phyloP scores from a whole-genome alignment of 2,888 invertebrate genomes.

The Drosophila formosana region DNA sequence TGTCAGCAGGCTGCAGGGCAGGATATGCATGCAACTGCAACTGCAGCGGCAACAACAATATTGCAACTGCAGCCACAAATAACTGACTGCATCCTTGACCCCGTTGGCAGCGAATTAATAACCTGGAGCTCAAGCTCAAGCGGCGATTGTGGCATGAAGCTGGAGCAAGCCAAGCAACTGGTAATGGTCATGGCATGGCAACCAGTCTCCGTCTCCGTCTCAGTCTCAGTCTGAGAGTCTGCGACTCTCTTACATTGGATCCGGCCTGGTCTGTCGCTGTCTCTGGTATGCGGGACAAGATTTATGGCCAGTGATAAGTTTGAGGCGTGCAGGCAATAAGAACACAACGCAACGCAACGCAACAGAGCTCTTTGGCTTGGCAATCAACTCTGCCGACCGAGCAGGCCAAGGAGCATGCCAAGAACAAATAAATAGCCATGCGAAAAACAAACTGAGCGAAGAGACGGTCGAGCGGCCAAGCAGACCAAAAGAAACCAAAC shows the following conservation, averaged over 20 bases:
- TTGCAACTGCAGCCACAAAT: conserved; percentile 8
- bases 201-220: conserved; percentile 57
- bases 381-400: conserved; percentile 12
- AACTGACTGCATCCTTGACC: conserved; percentile 74
- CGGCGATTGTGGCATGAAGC: conserved; percentile 26
- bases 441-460: conserved; percentile 51
- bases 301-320: conserved; percentile 82
- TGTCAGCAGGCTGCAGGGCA: conserved; percentile 2
- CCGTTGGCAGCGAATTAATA: conserved; percentile 61
- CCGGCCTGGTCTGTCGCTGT: conserved; percentile 54
- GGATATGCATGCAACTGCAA: conserved; percentile 19
- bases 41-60: not conserved
- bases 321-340: conserved; percentile 81
- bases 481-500: conserved; percentile 17
- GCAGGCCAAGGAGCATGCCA: conserved; percentile 58
- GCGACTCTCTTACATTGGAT: conserved; percentile 34
- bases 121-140: conserved; percentile 42
- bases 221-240: not conserved
- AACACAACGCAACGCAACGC: conserved; percentile 57
- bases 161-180: conserved; percentile 52
- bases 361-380: conserved; percentile 29
- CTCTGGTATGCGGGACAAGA: conserved; percentile 75
- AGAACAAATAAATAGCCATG: conserved; percentile 66
- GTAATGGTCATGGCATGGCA: conserved; percentile 77
- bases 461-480: conserved; percentile 28